These are phyloP conservation scores for Neocloeon triangulifer DNA, from an alignment of 1,140 invertebrate species.

Conservation along the genomic window DNA sequence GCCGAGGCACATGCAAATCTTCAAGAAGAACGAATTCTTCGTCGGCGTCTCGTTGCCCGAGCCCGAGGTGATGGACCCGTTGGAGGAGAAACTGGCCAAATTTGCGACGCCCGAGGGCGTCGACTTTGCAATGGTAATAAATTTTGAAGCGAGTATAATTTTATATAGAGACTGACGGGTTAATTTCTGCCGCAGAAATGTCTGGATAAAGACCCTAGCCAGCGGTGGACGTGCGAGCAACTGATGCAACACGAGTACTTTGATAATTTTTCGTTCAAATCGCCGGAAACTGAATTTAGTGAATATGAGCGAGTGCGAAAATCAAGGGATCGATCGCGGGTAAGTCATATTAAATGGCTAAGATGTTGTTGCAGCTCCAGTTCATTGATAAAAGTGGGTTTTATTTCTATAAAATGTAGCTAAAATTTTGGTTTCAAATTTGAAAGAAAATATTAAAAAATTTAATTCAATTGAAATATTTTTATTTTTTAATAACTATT, in stretches of 20 bases:
- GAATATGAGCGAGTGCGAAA: constrained; percentile 40
- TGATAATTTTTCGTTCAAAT: constrained; percentile 51
- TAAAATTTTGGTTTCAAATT: constrained; percentile 7
- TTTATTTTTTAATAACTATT: too few species aligned
- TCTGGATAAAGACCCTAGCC: constrained; percentile 78
- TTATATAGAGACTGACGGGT: constrained; percentile 1
- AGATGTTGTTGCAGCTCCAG: constrained; percentile 1
- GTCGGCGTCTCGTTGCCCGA: constrained; percentile 78
- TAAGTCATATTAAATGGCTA: too few species aligned
- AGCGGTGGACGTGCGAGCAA: constrained; percentile 77
- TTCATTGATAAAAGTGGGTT: neutral
- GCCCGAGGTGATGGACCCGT: constrained; percentile 52
- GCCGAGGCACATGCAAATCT: constrained; percentile 83
- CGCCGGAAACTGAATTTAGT: constrained; percentile 41
- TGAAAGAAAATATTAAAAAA: constrained; percentile 3
- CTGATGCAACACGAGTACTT: constrained; percentile 77
- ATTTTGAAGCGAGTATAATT: constrained; percentile 3
- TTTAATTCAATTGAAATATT: constrained; percentile 6
- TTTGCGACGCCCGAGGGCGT: constrained; percentile 40
- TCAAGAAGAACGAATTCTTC: constrained; percentile 89
- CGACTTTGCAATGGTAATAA: constrained; percentile 69
- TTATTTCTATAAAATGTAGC: neutral
- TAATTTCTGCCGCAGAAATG: constrained; percentile 81
- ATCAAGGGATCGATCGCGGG: constrained; percentile 31
- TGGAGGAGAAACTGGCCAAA: constrained; percentile 63